A percentile compares a stretch with the other conserved stretches of the same genome.
These are phyloP conservation scores for Pyrocephalus nanus DNA, from an alignment of 2,797 vertebrate species.

Conservation along the genomic window DNA sequence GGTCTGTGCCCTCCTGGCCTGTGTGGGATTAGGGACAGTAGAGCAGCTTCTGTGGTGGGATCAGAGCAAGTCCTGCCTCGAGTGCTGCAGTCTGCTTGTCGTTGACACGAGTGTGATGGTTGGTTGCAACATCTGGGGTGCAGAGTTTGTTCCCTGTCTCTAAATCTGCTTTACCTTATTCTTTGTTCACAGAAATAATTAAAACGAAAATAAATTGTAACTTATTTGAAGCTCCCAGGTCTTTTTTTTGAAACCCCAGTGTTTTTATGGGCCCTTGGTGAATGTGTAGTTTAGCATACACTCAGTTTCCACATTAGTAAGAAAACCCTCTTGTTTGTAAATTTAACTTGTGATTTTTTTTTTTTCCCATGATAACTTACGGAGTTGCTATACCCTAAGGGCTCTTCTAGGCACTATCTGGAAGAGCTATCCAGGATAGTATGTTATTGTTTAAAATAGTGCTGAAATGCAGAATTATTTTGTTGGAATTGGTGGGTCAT, in stretches of 20 bases:
- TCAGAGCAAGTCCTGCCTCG: too few species aligned
- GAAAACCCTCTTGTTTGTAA: neutral
- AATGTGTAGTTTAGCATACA: neutral
- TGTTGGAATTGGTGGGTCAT: neutral
- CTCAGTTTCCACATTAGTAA: neutral
- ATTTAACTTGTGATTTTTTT: neutral
- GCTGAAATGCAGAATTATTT: neutral
- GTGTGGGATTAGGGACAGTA: fast-evolving
- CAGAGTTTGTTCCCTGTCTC: neutral
- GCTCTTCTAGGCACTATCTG: neutral
- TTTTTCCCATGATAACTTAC: too few species aligned
- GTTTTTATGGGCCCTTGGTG: neutral
- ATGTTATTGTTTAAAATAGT: neutral
- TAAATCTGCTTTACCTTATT: neutral
- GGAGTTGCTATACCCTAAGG: neutral
- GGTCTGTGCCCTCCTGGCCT: neutral
- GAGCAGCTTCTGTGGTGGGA: neutral
- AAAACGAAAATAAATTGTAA: neutral
- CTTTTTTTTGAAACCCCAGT: too few species aligned
- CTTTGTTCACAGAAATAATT: neutral
- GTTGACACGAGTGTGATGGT: fast-evolving
- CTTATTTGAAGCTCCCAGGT: neutral
- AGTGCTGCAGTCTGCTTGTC: fast-evolving
- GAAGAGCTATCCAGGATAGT: neutral
- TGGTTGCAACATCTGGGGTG: neutral